Conservation (phyloP, 2,797 vertebrate genomes). For the Argyrosomus regius region DNA sequence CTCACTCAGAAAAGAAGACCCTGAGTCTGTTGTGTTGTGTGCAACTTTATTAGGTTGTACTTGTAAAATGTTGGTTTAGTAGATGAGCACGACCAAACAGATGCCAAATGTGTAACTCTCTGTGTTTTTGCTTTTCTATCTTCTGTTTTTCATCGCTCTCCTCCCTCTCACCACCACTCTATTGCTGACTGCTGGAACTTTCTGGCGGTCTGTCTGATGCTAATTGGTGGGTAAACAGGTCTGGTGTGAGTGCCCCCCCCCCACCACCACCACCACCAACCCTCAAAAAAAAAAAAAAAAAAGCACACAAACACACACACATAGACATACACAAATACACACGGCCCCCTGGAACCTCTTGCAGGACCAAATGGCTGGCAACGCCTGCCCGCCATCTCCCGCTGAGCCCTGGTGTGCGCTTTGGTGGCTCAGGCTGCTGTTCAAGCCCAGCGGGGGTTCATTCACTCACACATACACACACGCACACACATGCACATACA, state of each 20-base stretch:
- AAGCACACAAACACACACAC: conserved; percentile 65
- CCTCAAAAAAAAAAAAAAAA: background rate
- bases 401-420: conserved; percentile 89
- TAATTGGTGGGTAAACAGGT: conserved; percentile 91
- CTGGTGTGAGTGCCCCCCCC: conserved; percentile 76
- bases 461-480: conserved; percentile 74
- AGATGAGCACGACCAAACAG: conserved; percentile 56
- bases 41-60: conserved; percentile 35
- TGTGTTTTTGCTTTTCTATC: conserved; percentile 60
- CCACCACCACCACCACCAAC: conserved; percentile 20
- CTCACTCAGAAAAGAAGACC: background rate
- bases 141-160: conserved; percentile 64
- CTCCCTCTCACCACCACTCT: conserved; percentile 77
- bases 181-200: conserved; percentile 87
- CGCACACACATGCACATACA: conserved; percentile 62
- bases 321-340: conserved; percentile 76
- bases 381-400: conserved; percentile 87
- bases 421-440: conserved; percentile 91
- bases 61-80: conserved; percentile 22
- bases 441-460: conserved; percentile 89
- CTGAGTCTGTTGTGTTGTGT: conserved; percentile 2
- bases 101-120: conserved; percentile 68
- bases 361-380: conserved; percentile 91
- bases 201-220: conserved; percentile 87
- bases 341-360: conserved; percentile 87